phyloP scores from a whole-genome alignment of 1,140 invertebrate genomes.

The Chelonus insularis region DNA sequence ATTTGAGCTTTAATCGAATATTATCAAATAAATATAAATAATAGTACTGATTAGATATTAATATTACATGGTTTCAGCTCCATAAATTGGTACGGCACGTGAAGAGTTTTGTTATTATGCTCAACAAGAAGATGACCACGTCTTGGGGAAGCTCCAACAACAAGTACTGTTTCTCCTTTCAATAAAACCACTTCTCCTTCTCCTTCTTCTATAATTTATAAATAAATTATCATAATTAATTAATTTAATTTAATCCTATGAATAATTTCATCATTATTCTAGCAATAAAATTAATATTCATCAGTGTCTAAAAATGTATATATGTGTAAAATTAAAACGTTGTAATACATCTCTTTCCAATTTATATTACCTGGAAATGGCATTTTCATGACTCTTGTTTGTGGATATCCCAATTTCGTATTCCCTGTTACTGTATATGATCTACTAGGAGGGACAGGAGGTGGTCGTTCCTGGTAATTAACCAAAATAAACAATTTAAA shows the following conservation, averaged over 20 bases:
- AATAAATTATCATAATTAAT: no score
- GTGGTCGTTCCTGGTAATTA: constrained; percentile 76
- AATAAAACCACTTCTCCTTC: constrained; percentile 66
- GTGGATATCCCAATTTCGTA: constrained; percentile 90
- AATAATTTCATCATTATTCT: no score
- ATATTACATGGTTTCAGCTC: constrained; percentile 69
- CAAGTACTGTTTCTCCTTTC: constrained; percentile 82
- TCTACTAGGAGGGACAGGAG: constrained; percentile 85
- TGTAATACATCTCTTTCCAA: no score
- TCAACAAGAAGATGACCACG: constrained; percentile 83
- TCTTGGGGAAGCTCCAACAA: constrained; percentile 77
- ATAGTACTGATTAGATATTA: constrained; percentile 56
- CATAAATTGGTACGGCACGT: constrained; percentile 87
- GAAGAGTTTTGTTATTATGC: constrained; percentile 76
- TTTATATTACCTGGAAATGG: constrained; percentile 73
- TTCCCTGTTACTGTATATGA: constrained; percentile 89
- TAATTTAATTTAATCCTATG: no score
- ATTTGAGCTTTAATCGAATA: no score
- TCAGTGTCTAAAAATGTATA: neutral
- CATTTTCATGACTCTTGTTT: constrained; percentile 87
- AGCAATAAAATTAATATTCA: constrained; percentile 12
- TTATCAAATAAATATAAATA: no score
- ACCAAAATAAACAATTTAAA: constrained; percentile 17
- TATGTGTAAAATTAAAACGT: neutral
- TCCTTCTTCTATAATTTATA: constrained; percentile 63